Evolutionary conservation across 2,797 vertebrate genomes (phyloP).

Genomic region (Columba guinea): DNA sequence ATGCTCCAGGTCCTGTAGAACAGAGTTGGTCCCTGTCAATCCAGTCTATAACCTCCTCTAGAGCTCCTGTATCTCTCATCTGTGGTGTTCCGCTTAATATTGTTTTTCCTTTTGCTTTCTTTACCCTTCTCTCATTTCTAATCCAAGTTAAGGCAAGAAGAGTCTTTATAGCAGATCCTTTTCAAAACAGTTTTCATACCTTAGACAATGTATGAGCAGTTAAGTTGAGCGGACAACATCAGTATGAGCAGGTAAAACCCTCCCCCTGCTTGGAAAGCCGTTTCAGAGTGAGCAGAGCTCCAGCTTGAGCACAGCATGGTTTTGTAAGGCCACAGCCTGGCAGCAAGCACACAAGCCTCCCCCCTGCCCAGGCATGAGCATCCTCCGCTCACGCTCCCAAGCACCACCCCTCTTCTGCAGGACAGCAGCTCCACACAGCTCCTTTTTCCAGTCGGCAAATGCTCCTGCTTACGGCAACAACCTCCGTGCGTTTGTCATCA

Average conservation of each 20-base stretch:
- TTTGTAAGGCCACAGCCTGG: neutral
- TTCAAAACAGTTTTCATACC: neutral
- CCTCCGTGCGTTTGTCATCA: neutral
- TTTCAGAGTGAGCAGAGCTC: neutral
- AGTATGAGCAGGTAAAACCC: neutral
- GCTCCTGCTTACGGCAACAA: neutral
- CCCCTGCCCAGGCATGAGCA: rapidly evolving
- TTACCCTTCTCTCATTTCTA: neutral
- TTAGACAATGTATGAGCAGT: rapidly evolving
- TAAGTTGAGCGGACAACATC: neutral
- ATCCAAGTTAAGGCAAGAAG: neutral
- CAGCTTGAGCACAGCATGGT: rapidly evolving
- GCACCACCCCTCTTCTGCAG: neutral
- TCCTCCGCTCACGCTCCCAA: neutral
- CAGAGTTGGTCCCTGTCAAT: neutral
- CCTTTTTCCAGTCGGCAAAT: neutral
- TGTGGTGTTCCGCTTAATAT: neutral
- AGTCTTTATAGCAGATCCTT: neutral
- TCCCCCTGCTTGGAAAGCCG: neutral
- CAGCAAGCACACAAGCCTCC: neutral
- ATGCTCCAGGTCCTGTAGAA: neutral
- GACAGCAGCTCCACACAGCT: neutral
- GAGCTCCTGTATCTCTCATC: neutral
- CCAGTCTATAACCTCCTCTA: neutral
- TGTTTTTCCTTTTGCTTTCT: neutral